Evolutionary conservation across 2,797 vertebrate genomes (phyloP).

Genomic region (Eurystomus glaucurus): DNA sequence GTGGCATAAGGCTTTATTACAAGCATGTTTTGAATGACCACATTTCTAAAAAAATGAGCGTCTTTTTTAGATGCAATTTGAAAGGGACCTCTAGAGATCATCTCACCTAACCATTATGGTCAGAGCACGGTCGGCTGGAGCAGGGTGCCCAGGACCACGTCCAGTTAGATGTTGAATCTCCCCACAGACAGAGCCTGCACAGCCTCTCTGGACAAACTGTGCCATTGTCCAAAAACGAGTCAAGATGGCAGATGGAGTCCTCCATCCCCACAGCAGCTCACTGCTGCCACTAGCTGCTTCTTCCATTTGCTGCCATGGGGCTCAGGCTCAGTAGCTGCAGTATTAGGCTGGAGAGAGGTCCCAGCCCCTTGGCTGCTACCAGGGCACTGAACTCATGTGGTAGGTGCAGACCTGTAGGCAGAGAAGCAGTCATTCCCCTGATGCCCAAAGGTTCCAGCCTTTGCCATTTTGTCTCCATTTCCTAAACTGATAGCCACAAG

Average conservation of each 20-base stretch:
- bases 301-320: neutral
- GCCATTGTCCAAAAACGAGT: neutral
- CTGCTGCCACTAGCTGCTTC: neutral
- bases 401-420: neutral
- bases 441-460: neutral
- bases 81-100: neutral
- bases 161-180: neutral
- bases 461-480: neutral
- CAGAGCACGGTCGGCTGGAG: neutral
- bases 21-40: neutral
- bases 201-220: neutral
- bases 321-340: fast-evolving
- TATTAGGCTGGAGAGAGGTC: neutral
- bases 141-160: neutral
- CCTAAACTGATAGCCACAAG: neutral
- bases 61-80: neutral
- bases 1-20: neutral
- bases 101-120: neutral
- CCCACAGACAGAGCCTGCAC: neutral
- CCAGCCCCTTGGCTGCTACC: neutral
- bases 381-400: neutral
- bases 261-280: neutral
- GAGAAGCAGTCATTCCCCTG: neutral
- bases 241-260: neutral
- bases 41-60: neutral